Evolutionary conservation across 1,140 invertebrate species (phyloP).

Genomic region (Leucophenga varia): DNA sequence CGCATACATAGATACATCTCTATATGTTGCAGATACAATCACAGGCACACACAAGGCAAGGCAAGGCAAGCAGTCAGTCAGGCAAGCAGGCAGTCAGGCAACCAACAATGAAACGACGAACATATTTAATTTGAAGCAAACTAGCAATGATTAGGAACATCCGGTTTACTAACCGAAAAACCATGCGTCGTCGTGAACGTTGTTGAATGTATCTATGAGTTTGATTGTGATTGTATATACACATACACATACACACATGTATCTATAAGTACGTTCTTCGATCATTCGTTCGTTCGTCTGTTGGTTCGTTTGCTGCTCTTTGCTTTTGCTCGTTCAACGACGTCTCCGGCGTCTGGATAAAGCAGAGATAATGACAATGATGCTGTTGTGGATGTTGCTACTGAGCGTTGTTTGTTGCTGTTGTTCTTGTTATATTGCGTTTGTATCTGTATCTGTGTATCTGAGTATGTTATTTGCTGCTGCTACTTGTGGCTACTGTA

Average conservation of each 20-base stretch:
- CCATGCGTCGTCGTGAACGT: slow-evolving; percentile 7
- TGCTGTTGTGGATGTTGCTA: slow-evolving; percentile 36
- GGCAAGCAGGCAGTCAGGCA: no score
- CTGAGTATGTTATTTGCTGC: slow-evolving; percentile 45
- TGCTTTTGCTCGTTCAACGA: not conserved
- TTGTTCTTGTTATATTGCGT: slow-evolving; percentile 1
- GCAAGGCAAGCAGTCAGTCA: no score
- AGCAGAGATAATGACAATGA: slow-evolving; percentile 44
- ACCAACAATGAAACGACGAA: slow-evolving; percentile 9
- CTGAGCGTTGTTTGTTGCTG: not conserved
- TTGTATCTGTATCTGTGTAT: not conserved
- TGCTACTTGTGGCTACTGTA: slow-evolving; percentile 50
- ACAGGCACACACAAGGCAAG: no score
- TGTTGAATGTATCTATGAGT: not conserved
- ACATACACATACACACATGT: slow-evolving; percentile 3
- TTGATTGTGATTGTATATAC: slow-evolving; percentile 2
- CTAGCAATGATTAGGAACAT: slow-evolving; percentile 57
- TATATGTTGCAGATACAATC: not conserved
- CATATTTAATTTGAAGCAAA: slow-evolving; percentile 57
- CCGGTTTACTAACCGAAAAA: slow-evolving; percentile 57
- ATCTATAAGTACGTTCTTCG: no score
- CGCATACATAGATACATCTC: slow-evolving; percentile 20
- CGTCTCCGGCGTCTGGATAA: not conserved
- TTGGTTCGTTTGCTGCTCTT: no score
- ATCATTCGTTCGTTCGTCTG: no score